These are phyloP conservation scores for Myotis pilosus DNA, from an alignment of 2,797 vertebrate species.

Conservation along the genomic window DNA sequence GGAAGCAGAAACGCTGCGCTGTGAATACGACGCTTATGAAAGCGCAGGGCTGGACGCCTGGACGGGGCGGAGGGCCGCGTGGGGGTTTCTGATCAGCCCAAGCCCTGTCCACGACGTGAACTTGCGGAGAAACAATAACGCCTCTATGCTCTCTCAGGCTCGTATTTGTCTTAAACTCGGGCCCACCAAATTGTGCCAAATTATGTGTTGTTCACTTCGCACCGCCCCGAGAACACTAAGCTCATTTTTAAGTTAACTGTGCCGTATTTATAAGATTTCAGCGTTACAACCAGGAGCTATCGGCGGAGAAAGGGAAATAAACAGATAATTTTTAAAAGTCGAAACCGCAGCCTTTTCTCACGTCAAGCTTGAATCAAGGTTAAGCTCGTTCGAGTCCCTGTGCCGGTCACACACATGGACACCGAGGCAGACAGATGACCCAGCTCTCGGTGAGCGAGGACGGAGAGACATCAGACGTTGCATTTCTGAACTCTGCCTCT, in stretches of 20 bases:
- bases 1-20: constrained; percentile 39
- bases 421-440: background rate
- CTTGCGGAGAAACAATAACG: constrained; percentile 77
- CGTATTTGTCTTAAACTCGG: constrained; percentile 75
- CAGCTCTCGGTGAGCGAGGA: background rate
- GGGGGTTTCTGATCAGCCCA: constrained; percentile 74
- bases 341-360: constrained; percentile 35
- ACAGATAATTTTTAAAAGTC: constrained; percentile 47
- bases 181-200: constrained; percentile 80
- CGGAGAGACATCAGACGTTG: background rate
- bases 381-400: background rate
- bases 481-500: background rate
- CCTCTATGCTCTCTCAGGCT: constrained; percentile 77
- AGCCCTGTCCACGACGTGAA: constrained; percentile 42
- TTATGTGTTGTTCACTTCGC: constrained; percentile 78
- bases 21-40: constrained; percentile 71
- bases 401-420: background rate
- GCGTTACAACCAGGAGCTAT: constrained; percentile 70
- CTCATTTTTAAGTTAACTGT: constrained; percentile 78
- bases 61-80: constrained; percentile 52
- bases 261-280: constrained; percentile 75
- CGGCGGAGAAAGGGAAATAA: constrained; percentile 75
- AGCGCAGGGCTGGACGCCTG: constrained; percentile 39
- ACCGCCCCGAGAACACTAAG: constrained; percentile 78
- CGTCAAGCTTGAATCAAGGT: constrained; percentile 5